phyloP scores from a whole-genome alignment of 2,888 invertebrate species.

The Polyploca ridens region DNA sequence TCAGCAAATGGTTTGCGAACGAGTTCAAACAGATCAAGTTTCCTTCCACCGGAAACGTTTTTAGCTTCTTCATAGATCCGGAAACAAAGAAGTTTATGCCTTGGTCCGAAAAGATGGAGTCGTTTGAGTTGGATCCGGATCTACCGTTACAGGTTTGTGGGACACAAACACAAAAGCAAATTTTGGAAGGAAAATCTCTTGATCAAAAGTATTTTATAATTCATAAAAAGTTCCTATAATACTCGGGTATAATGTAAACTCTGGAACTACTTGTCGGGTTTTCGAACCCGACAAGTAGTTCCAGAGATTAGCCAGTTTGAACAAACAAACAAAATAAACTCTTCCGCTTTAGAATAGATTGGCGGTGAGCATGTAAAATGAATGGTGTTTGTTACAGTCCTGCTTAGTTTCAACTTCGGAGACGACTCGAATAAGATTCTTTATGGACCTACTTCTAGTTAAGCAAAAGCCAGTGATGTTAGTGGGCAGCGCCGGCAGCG shows the following conservation, averaged over 20 bases:
- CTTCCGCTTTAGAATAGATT: too few relatives aligned
- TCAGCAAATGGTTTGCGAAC: constrained; percentile 97
- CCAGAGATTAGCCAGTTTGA: too few relatives aligned
- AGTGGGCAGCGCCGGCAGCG: constrained; percentile 94
- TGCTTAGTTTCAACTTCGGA: constrained; percentile 95
- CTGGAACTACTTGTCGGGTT: too few relatives aligned
- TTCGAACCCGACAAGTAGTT: too few relatives aligned
- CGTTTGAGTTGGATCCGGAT: constrained; percentile 93
- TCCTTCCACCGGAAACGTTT: constrained; percentile 92
- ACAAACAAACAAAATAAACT: too few relatives aligned
- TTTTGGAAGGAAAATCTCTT: too few relatives aligned
- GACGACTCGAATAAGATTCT: constrained; percentile 94
- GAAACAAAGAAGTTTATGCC: constrained; percentile 93
- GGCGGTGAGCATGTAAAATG: background rate
- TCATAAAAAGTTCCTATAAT: too few relatives aligned
- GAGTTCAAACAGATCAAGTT: constrained; percentile 97
- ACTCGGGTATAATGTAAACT: too few relatives aligned
- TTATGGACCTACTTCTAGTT: constrained; percentile 92
- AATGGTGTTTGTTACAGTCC: constrained; percentile 79
- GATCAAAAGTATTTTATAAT: too few relatives aligned
- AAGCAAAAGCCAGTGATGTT: constrained; percentile 94
- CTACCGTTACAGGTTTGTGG: constrained; percentile 91
- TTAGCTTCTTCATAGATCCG: constrained; percentile 94
- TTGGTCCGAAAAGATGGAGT: constrained; percentile 92
- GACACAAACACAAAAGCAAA: too few relatives aligned